A percentile compares a stretch with the other conserved stretches of the same genome.
These are phyloP conservation scores for Drosophila mimica DNA, from an alignment of 2,888 invertebrate genomes.

Conservation along the genomic window DNA sequence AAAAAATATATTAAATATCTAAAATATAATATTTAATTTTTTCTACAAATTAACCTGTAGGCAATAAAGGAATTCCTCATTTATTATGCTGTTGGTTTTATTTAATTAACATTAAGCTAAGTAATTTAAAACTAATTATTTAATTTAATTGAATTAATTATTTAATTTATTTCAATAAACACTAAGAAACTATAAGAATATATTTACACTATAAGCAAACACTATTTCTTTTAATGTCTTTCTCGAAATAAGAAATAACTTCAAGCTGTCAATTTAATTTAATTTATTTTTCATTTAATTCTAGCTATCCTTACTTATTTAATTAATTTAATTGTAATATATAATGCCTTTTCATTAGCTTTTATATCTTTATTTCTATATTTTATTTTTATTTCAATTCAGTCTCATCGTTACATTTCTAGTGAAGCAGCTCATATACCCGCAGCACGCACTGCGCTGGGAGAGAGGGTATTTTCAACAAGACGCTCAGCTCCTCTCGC, in stretches of 20 bases:
- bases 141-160: neutral
- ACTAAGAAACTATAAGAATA: no score
- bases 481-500: constrained; percentile 57
- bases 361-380: neutral
- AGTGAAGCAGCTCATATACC: neutral
- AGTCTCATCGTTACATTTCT: neutral
- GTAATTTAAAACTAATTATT: neutral
- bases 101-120: neutral
- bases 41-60: neutral
- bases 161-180: neutral
- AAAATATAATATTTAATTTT: neutral
- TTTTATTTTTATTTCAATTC: neutral
- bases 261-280: no score
- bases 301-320: no score
- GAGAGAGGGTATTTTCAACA: constrained; percentile 36
- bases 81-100: no score
- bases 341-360: neutral
- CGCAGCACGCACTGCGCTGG: neutral
- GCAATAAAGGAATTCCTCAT: no score
- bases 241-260: no score
- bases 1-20: neutral
- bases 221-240: no score
- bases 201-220: no score
- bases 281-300: no score
- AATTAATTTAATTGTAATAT: no score